Evolutionary conservation across 1,140 invertebrate genomes (phyloP), one percentile per base, ranked within the genome.

Genomic region (Thaumetopoea pityocampa): DNA sequence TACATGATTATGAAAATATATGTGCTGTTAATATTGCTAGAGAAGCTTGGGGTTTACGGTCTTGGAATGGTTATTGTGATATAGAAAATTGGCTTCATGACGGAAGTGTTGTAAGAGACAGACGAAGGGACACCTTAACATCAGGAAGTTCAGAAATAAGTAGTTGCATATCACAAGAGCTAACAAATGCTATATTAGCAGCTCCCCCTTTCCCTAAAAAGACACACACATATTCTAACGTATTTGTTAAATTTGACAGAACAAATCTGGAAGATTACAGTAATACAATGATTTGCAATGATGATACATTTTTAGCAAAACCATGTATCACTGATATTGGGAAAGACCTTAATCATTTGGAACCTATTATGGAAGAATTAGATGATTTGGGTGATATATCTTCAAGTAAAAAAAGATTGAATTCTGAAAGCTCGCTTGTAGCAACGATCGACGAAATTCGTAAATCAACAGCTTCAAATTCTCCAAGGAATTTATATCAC

Each of bases 1-100:
- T 89, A 17, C 90, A 91, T 58, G 90, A 91, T 59, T 91, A 91
- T 53, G 90, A 91, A 66, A 91, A 91, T 65, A 86, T 91, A 33
- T 90, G 89, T 63, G 88, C 89, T 3, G 73, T 91, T 1, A 90
- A 90, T 49, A 88, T 91, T 11, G 89, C 90, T 1, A 72, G 90
- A 45, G 89, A 89, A 52, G 87, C 88, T n/a, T 89, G 88, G 88
- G 90, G 89, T 1, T 82, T 91, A 23, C 77, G 89, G n/a, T 90
- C 89, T 12, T 91, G 90, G 90, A 87, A 87, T 60, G 88, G 86
- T 1, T 90, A 89, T 50, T 88, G 85, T 5, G 89, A 91, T 48
- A 91, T 91, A 40, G 89, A 90, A 51, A 89, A 89, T 20, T 89
- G 88, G 58, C 81, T 87, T 7, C 89, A 90, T 35, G 89, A 90